A percentile compares a stretch with the other conserved stretches of the same genome.
phyloP scores from a whole-genome alignment of 2,888 invertebrate genomes.

The Dynastes maya region DNA sequence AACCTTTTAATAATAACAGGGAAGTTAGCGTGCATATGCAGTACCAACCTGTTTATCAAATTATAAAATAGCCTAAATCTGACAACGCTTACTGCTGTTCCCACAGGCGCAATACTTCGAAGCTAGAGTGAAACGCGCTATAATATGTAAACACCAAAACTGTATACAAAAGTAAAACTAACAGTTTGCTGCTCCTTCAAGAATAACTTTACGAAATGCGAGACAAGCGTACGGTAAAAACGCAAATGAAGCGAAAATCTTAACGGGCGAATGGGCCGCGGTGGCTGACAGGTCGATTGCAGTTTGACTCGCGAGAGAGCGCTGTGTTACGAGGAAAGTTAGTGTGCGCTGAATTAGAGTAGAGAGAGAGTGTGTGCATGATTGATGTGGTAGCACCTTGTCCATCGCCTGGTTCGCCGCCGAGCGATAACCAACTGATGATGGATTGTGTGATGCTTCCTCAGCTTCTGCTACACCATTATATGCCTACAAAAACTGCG shows the following conservation, averaged over 20 bases:
- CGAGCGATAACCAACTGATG: slow-evolving; percentile 57
- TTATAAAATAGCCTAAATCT: too few species aligned
- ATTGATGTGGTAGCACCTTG: slow-evolving; percentile 62
- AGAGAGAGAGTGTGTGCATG: slow-evolving; percentile 54
- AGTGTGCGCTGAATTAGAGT: slow-evolving; percentile 47
- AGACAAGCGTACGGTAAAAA: slow-evolving; percentile 7
- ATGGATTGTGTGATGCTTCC: slow-evolving; percentile 52
- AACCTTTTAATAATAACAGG: too few species aligned
- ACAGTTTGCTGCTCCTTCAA: too few species aligned
- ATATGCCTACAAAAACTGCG: too few species aligned
- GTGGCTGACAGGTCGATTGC: slow-evolving; percentile 8
- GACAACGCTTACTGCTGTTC: too few species aligned
- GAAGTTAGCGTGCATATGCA: too few species aligned
- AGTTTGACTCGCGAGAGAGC: slow-evolving; percentile 9
- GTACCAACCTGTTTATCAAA: too few species aligned
- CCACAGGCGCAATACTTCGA: too few species aligned
- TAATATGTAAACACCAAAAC: too few species aligned
- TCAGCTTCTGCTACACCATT: neutral
- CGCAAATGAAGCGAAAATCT: slow-evolving; percentile 46
- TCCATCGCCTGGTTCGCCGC: slow-evolving; percentile 61
- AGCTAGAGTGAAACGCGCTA: too few species aligned
- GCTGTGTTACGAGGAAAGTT: slow-evolving; percentile 40
- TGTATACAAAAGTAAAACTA: too few species aligned
- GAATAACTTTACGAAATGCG: neutral
- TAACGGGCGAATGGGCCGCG: slow-evolving; percentile 41